These are phyloP conservation scores for Cyprinella venusta DNA, from an alignment of 2,797 vertebrate genomes.

Conservation along the genomic window DNA sequence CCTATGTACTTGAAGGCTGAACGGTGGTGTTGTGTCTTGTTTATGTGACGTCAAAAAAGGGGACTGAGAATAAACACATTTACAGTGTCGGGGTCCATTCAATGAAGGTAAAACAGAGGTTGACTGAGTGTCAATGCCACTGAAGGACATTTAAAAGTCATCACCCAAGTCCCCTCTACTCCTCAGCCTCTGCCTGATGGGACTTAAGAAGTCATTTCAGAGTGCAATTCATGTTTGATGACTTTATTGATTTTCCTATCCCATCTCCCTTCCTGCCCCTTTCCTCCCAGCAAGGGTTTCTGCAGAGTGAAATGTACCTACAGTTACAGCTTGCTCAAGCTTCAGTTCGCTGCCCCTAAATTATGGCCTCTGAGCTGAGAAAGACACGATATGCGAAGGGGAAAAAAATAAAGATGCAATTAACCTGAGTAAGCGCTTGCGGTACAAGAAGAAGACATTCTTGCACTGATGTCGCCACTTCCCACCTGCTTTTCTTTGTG, in stretches of 20 bases:
- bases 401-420: constrained; percentile 38
- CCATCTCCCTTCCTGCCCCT: constrained; percentile 60
- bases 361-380: not conserved
- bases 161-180: constrained; percentile 35
- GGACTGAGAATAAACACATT: constrained; percentile 26
- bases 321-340: constrained; percentile 49
- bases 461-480: not conserved
- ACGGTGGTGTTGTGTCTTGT: not conserved
- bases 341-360: constrained; percentile 33
- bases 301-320: constrained; percentile 65
- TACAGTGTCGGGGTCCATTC: constrained; percentile 30
- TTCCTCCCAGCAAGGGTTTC: constrained; percentile 54
- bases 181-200: constrained; percentile 65
- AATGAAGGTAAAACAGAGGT: constrained; percentile 49
- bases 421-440: constrained; percentile 13
- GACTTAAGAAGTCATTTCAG: constrained; percentile 79
- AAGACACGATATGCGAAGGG: not conserved
- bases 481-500: constrained; percentile 26
- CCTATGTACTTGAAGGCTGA: not conserved
- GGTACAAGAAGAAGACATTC: constrained; percentile 23
- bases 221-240: constrained; percentile 79
- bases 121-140: constrained; percentile 63
- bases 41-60: not conserved
- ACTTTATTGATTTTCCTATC: constrained; percentile 79
- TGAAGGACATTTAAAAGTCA: constrained; percentile 74